Conservation (phyloP, 2,888 invertebrate genomes). For the Agrochola litura region DNA sequence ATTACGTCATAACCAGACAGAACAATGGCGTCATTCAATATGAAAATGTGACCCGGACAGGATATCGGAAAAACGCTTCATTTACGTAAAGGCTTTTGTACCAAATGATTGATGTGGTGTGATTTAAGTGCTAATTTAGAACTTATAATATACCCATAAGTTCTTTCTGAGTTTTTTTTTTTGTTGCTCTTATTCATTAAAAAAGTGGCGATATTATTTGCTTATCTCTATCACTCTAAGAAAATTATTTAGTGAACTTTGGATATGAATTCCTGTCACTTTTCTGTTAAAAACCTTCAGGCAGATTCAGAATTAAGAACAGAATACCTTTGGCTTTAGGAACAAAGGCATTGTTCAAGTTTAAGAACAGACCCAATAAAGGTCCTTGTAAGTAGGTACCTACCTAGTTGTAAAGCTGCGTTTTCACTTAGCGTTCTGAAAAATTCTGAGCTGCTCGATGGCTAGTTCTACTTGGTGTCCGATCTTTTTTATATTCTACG, state of each 20-base stretch:
- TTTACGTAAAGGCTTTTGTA: conserved; percentile 21
- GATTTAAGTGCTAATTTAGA: not conserved
- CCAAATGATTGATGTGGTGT: conserved; percentile 3
- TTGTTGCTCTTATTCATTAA: too few relatives aligned
- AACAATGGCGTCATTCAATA: conserved; percentile 39
- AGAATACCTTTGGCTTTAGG: too few relatives aligned
- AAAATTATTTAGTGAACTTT: not conserved
- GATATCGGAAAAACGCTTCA: conserved; percentile 28
- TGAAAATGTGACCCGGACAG: conserved; percentile 29
- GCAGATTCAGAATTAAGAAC: not conserved
- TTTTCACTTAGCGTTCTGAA: too few relatives aligned
- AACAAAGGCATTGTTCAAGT: too few relatives aligned
- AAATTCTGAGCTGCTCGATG: too few relatives aligned
- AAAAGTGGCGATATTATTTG: not conserved
- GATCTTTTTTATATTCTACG: too few relatives aligned
- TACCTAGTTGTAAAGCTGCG: too few relatives aligned
- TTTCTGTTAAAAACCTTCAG: not conserved
- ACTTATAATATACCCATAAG: not conserved
- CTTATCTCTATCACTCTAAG: not conserved
- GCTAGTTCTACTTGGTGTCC: too few relatives aligned
- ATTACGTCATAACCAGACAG: conserved; percentile 34
- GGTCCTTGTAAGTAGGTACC: not conserved
- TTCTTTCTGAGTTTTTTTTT: not conserved
- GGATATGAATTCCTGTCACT: not conserved
- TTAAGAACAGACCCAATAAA: not conserved